Base-by-base conservation (phyloP, 2,797 vertebrate genomes). In the Gobio occitaniae region DNA sequence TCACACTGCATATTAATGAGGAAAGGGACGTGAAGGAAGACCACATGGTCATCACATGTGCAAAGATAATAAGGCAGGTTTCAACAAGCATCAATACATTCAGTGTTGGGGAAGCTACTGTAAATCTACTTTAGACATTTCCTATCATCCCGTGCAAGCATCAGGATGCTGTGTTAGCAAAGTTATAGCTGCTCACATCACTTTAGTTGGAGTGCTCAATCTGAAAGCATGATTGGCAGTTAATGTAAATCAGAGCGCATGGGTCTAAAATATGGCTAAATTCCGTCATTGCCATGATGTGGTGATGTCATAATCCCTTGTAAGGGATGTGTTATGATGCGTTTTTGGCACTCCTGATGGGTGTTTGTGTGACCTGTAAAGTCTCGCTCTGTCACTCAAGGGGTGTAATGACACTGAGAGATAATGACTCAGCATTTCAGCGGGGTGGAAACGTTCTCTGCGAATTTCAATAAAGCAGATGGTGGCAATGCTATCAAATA, bases 391-490 rank as follows among this genome's bases (percentile, higher is more conserved):
- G 92, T 92, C 93, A 91, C 89, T 90, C 89, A 87, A 59, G 77
- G 86, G 84, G 87, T 89, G 85, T 86, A 89, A 92, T 82, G 90
- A 83, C 76, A 65, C 70, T n/a, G 54, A 87, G 76, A 91, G 88
- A 89, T 90, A 89, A 85, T 91, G 93, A 95, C 90, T 95, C 94
- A 94, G 94, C 94, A 93, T 86, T 91, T 80, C 81, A 86, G 83
- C 76, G 2, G 70, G 52, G 66, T 78, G 79, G 84, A 72, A 86
- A 80, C 87, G 85, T 87, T 85, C 88, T 85, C 89, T 76, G 81
- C 86, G 93, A 90, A 92, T 95, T 92, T 91, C 90, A 92, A 93
- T 91, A 87, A 89, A 90, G 91, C 89, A 92, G 90, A 93, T 89
- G 89, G 89, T 87, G 86, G 92, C 90, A 90, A 91, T 83, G 90